These are phyloP conservation scores for Drosophila kanapiae DNA, from an alignment of 1,140 invertebrate species.

Conservation along the genomic window DNA sequence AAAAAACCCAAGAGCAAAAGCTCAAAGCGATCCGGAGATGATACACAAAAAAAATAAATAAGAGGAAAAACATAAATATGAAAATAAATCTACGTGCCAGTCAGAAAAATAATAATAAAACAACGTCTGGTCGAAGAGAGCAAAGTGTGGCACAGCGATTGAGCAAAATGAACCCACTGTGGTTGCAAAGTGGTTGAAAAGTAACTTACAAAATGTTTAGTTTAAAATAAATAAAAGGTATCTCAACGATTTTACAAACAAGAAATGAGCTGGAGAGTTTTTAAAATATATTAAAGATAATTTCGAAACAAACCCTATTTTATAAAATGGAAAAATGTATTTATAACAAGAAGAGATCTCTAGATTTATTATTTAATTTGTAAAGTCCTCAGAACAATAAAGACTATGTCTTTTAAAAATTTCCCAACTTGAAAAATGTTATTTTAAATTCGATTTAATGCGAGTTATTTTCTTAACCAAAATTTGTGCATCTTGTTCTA, in stretches of 20 bases:
- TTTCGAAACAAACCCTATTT: background rate
- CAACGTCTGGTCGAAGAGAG: constrained; percentile 55
- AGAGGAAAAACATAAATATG: constrained; percentile 70
- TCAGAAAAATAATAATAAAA: constrained; percentile 79
- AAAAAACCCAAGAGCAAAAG: constrained; percentile 34
- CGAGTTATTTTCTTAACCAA: background rate
- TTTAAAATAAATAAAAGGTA: too few relatives aligned
- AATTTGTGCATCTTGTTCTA: constrained; percentile 14
- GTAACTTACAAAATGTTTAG: too few relatives aligned
- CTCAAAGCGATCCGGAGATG: constrained; percentile 65
- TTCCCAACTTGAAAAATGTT: background rate
- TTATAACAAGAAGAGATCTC: accelerated
- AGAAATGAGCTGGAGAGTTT: too few relatives aligned
- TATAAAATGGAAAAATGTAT: background rate
- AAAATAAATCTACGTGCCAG: constrained; percentile 80
- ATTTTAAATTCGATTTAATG: background rate
- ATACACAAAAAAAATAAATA: constrained; percentile 47
- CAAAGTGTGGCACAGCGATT: constrained; percentile 56
- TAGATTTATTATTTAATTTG: background rate
- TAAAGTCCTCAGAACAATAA: background rate
- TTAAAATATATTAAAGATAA: background rate
- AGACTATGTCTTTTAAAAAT: background rate
- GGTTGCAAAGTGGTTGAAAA: constrained; percentile 10
- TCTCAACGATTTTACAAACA: background rate
- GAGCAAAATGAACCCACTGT: constrained; percentile 38